A percentile compares a stretch with the other conserved stretches of the same genome.
phyloP scores from a whole-genome alignment of 2,113 vertebrate species.

The Labeo catla region DNA sequence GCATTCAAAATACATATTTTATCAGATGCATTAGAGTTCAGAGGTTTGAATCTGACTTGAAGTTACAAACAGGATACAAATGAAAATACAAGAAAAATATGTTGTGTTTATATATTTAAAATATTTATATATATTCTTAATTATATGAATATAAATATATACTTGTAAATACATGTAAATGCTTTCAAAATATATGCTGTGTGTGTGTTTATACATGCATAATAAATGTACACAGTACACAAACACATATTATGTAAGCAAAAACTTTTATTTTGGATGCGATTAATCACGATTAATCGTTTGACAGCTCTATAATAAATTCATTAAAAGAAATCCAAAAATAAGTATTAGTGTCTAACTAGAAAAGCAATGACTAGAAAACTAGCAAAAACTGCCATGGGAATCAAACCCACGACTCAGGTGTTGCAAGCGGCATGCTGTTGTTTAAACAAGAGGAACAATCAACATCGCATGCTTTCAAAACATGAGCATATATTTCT shows the following conservation, averaged over 20 bases:
- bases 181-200: too few relatives aligned
- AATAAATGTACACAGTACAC: too few relatives aligned
- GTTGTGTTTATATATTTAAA: too few relatives aligned
- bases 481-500: neutral
- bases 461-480: neutral
- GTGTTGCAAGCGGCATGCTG: neutral
- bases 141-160: too few relatives aligned
- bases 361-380: neutral
- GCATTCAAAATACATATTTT: neutral
- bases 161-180: too few relatives aligned
- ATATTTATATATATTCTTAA: too few relatives aligned
- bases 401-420: neutral
- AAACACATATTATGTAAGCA: too few relatives aligned
- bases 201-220: too few relatives aligned
- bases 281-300: too few relatives aligned
- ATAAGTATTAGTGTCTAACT: neutral
- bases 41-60: neutral
- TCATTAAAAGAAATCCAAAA: neutral
- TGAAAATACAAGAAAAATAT: too few relatives aligned
- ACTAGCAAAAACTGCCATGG: neutral
- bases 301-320: neutral
- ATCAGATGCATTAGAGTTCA: neutral
- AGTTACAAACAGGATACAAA: neutral
- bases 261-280: too few relatives aligned
- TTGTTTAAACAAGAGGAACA: neutral